phyloP scores from a whole-genome alignment of 2,113 vertebrate genomes.

The Toxotes jaculatrix region DNA sequence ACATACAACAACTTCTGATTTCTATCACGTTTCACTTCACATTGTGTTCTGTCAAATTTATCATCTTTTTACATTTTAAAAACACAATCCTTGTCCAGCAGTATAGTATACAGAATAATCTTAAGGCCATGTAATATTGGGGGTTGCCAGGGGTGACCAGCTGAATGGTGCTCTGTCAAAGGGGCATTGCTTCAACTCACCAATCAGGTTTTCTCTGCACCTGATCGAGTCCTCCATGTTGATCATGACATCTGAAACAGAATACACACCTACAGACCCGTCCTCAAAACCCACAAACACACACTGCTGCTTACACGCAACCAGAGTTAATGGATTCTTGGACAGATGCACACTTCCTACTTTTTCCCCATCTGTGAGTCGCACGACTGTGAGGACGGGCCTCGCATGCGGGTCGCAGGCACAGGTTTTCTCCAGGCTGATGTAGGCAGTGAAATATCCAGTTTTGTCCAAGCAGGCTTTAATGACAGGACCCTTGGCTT shows the following conservation, averaged over 20 bases:
- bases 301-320: constrained; percentile 60
- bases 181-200: constrained; percentile 40
- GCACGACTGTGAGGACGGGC: constrained; percentile 75
- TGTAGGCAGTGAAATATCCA: constrained; percentile 76
- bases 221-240: constrained; percentile 16
- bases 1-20: not conserved
- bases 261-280: constrained; percentile 83
- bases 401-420: constrained; percentile 67
- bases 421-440: constrained; percentile 49
- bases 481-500: constrained; percentile 67
- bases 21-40: not conserved
- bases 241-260: constrained; percentile 52
- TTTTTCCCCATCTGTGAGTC: constrained; percentile 74
- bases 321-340: constrained; percentile 71
- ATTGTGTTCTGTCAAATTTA: not conserved
- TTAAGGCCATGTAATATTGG: constrained; percentile 73
- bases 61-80: not conserved
- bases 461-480: constrained; percentile 72
- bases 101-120: not conserved
- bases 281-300: constrained; percentile 86
- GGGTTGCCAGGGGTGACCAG: constrained; percentile 59
- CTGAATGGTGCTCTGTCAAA: constrained; percentile 55
- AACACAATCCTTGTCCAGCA: not conserved
- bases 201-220: constrained; percentile 3
- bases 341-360: constrained; percentile 76